Evolutionary conservation across 2,888 invertebrate genomes (phyloP), one percentile per base, ranked within the genome.

Genomic region (Drosophila meridionalis): DNA sequence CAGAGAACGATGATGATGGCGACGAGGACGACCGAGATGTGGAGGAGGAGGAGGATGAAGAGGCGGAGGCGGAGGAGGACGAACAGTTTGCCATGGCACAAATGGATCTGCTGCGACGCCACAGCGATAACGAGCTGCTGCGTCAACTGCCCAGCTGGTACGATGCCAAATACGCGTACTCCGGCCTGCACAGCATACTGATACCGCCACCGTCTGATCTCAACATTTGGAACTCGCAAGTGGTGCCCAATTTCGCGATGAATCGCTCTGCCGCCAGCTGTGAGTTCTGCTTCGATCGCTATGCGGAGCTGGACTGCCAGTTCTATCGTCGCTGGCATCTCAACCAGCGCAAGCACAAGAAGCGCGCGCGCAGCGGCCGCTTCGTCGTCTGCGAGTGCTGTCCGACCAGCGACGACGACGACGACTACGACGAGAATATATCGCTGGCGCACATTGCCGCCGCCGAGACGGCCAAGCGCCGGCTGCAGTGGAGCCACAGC

Each of bases 361-460:
- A 93, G 53, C 87, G 92, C 4, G 90, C 91, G 6, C 89, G 92
- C n/a, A 92, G 92, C 60, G 93, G 93, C 4, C 94, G 94, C 78
- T 91, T 93, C 20, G 93, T 94, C 26, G 93, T 95, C 87, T 96
- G 96, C 93, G 94, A 95, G 73, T 96, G 96, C 92, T 96, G 96
- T 93, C 94, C 94, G 68, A 93, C 94, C 73, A 85, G 86, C 42
- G 92, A 92, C 56, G 87, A 87, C 38, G 91, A 84, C 60, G 91
- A 91, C 80, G 91, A 93, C 47, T 90, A 90, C 58, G 88, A 91
- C 68, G 87, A 91, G 75, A 90, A 90, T 73, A 90, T 90, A 50
- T 91, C 90, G n/a, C 52, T 90, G 78, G 91, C 90, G 7, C 83
- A 89, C 77, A 91, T 92, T 26, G 91, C 91, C n/a, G 92, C 91